Evolutionary conservation across 2,888 invertebrate species (phyloP).

Genomic region (Dastarcus helophoroides): DNA sequence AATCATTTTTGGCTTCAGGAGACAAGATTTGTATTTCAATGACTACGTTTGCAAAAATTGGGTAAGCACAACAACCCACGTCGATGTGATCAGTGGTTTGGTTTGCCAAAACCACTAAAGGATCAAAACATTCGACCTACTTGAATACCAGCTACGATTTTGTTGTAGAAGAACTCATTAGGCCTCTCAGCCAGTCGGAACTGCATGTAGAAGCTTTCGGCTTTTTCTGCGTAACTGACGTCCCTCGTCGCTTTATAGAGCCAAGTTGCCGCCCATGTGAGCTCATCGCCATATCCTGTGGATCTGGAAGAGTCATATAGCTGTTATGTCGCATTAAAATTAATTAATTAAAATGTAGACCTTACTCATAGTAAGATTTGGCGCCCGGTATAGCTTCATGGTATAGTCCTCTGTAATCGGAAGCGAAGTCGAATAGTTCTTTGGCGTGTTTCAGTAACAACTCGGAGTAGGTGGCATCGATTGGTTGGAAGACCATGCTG

Average conservation of each 20-base stretch:
- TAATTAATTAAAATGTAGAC: no score
- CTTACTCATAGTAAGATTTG: constrained; percentile 40
- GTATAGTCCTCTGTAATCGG: constrained; percentile 38
- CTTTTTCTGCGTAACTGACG: constrained; percentile 37
- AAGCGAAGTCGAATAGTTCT: constrained; percentile 43
- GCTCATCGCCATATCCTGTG: constrained; percentile 43
- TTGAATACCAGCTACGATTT: constrained; percentile 45
- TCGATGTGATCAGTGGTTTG: no score
- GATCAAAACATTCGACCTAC: no score
- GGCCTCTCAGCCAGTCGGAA: constrained; percentile 40
- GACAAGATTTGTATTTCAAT: no score
- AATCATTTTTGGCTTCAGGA: no score
- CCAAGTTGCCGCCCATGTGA: constrained; percentile 47
- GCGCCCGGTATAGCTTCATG: constrained; percentile 42
- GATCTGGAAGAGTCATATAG: no score
- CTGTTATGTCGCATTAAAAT: no score
- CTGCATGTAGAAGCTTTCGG: constrained; percentile 38
- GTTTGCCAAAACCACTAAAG: no score
- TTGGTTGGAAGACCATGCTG: constrained; percentile 39
- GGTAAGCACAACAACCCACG: no score
- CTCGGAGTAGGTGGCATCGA: constrained; percentile 36
- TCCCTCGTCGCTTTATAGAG: constrained; percentile 42
- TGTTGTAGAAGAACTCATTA: constrained; percentile 43
- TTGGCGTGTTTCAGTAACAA: constrained; percentile 38
- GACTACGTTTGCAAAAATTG: no score